Conservation (phyloP, 2,113 vertebrate genomes). For the Clarias magur region DNA sequence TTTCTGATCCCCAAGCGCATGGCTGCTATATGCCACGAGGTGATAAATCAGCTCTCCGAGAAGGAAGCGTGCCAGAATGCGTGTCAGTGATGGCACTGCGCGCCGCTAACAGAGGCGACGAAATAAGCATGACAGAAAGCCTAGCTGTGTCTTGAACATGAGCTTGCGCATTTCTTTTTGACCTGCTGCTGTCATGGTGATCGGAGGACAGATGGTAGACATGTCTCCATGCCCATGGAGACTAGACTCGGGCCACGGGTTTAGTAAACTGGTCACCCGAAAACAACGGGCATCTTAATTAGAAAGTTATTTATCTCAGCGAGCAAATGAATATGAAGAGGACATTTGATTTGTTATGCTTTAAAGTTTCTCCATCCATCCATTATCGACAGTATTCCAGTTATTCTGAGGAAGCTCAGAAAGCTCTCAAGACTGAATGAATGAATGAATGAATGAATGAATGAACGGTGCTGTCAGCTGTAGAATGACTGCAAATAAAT, state of each 20-base stretch:
- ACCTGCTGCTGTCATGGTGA: background rate
- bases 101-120: background rate
- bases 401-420: too few relatives aligned
- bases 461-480: background rate
- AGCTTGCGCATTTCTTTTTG: background rate
- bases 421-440: background rate
- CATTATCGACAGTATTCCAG: too few relatives aligned
- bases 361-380: too few relatives aligned
- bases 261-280: background rate
- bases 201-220: conserved; percentile 1
- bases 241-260: background rate
- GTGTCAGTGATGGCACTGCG: background rate
- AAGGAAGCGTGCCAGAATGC: background rate
- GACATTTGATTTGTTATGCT: background rate
- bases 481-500: background rate
- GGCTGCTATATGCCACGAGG: conserved; percentile 28
- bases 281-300: background rate
- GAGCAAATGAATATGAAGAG: background rate
- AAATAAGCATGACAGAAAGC: conserved; percentile 2
- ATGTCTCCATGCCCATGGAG: background rate
- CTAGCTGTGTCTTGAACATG: background rate
- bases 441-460: background rate
- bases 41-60: conserved; percentile 22
- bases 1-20: conserved; percentile 21
- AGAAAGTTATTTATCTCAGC: background rate